These are phyloP conservation scores for Cheilosia vulpina DNA, from an alignment of 2,888 invertebrate genomes.

Conservation along the genomic window DNA sequence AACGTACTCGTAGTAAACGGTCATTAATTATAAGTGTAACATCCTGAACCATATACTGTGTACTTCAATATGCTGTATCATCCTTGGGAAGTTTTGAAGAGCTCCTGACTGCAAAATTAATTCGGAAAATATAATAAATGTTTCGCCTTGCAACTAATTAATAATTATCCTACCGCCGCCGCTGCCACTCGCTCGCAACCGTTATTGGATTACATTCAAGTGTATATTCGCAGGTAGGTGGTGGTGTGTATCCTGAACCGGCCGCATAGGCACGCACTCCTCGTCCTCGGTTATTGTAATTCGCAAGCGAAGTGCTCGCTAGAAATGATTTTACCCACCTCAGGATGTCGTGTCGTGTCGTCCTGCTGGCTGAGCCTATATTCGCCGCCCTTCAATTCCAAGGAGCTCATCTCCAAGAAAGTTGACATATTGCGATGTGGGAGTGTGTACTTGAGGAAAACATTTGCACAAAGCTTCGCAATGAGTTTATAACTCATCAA, in stretches of 20 bases:
- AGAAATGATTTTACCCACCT: constrained; percentile 57
- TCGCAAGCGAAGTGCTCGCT: constrained; percentile 32
- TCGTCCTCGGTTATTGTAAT: constrained; percentile 40
- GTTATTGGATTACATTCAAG: constrained; percentile 25
- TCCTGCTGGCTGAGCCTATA: constrained; percentile 10
- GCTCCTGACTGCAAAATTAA: no score
- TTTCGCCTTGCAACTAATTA: constrained; percentile 45
- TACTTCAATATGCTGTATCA: no score
- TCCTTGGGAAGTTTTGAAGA: no score
- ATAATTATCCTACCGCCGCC: constrained; percentile 18
- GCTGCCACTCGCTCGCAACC: not conserved
- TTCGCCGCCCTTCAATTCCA: not conserved
- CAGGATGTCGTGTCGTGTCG: constrained; percentile 9
- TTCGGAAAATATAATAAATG: not conserved
- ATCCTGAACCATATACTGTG: no score
- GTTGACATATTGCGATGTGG: constrained; percentile 41
- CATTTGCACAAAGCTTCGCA: constrained; percentile 49
- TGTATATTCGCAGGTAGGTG: constrained; percentile 32
- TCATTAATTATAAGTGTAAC: no score
- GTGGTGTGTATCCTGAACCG: not conserved
- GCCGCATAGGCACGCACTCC: not conserved
- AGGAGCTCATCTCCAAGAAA: constrained; percentile 18
- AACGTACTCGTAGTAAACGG: no score
- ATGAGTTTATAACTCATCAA: constrained; percentile 59
- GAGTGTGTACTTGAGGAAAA: constrained; percentile 56